Base-by-base conservation (phyloP, 2,888 invertebrate species). In the Ophonus ardosiacus region DNA sequence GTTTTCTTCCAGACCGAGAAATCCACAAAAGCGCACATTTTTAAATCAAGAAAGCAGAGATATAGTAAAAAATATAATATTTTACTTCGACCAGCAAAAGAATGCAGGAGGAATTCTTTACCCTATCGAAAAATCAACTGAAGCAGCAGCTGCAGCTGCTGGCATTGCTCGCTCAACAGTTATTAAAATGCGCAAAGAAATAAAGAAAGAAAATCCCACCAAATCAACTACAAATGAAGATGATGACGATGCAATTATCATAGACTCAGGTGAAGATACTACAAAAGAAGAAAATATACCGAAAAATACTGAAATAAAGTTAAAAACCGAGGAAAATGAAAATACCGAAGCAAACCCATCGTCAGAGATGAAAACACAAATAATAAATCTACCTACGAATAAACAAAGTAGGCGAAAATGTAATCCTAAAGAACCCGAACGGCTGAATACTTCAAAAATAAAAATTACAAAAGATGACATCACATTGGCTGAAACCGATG, bases 1-100 rank as follows among this genome's bases (percentile, higher is more conserved):
- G 15, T 74, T 74, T 40, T 18, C 24, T 74, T 74, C 43, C 71
- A 74, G 71, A 74, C 71, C 71, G 43, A 74, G 71, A 74, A 13
- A 13, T 8, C n/a, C 7, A 2, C 43, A 74, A 17, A 74, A 74
- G 40, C 71, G 71, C 7, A 18, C 43, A 17, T 40, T 40, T 43
- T 74, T 74, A 43, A 74, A 40, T 10, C 7, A 40, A 43, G 57
- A 78, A 56, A 59, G 57, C 17, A 78, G n/a, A 59, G 43, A 78
- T 78, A 17, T 78, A 31, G 31, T 78, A 8, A 78, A 78, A 24
- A 78, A 78, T 78, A 57, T 78, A 31, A 78, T 78, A 78, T 56
- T 57, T 78, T 78, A 57, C 56, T 78, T 78, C 31, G 78, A 78
- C 17, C 78, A 59, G 18, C 78, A 78, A 31, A 78, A 78, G 7